Evolutionary conservation across 2,888 invertebrate genomes (phyloP).

Genomic region (Miltochrista miniata): DNA sequence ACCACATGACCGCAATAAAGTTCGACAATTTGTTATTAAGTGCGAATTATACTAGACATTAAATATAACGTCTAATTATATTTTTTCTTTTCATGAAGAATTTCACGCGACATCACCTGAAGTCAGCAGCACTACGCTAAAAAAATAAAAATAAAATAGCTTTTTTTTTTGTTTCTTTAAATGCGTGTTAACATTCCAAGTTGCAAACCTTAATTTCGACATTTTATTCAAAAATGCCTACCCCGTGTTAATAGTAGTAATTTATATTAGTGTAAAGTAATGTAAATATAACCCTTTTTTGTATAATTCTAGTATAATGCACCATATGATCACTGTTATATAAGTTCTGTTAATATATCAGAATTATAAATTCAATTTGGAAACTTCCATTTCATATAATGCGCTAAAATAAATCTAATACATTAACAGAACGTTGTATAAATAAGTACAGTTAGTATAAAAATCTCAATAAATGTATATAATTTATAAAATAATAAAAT

Average conservation of each 20-base stretch:
- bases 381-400: constrained; percentile 13
- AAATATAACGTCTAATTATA: constrained; percentile 6
- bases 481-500: constrained; percentile 28
- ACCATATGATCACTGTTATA: constrained; percentile 46
- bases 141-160: constrained; percentile 23
- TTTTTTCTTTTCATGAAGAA: constrained; percentile 12
- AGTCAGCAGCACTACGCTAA: constrained; percentile 38
- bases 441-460: constrained; percentile 20
- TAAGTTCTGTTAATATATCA: constrained; percentile 18
- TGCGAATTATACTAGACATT: constrained; percentile 10
- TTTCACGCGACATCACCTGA: constrained; percentile 32
- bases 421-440: constrained; percentile 16
- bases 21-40: constrained; percentile 10
- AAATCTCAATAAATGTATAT: constrained; percentile 22
- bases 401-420: background rate
- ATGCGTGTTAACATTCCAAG: constrained; percentile 28
- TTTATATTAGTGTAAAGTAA: constrained; percentile 29
- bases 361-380: constrained; percentile 5
- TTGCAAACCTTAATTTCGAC: constrained; percentile 17
- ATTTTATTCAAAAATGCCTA: constrained; percentile 18
- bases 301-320: constrained; percentile 48
- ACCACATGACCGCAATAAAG: constrained; percentile 10
- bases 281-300: constrained; percentile 30
- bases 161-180: constrained; percentile 16
- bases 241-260: constrained; percentile 9